Evolutionary conservation across 1,140 invertebrate species (phyloP).

Genomic region (Parapsyche elsis): DNA sequence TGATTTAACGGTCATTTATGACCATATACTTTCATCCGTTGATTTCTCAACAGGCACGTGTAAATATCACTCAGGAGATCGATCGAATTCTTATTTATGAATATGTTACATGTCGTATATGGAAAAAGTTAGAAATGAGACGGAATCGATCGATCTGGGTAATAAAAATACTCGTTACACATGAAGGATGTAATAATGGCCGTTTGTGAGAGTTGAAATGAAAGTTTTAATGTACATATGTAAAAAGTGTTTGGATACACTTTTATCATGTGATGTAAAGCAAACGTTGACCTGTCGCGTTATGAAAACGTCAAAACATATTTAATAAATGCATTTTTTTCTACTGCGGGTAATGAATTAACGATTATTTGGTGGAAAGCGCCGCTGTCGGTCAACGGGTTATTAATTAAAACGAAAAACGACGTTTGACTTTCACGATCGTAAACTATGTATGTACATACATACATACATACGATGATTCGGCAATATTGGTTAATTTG

Average conservation of each 20-base stretch:
- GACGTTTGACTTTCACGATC: too few relatives aligned
- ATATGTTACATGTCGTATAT: too few relatives aligned
- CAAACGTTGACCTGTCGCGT: conserved; percentile 6
- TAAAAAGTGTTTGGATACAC: too few relatives aligned
- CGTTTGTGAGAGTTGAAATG: conserved; percentile 8
- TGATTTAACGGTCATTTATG: too few relatives aligned
- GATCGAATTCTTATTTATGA: too few relatives aligned
- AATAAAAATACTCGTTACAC: neutral
- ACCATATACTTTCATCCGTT: too few relatives aligned
- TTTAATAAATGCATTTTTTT: neutral
- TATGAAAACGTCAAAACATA: neutral
- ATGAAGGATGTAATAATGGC: conserved; percentile 6
- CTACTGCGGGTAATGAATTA: neutral
- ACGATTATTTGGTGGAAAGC: too few relatives aligned
- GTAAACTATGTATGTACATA: too few relatives aligned
- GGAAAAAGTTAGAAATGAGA: neutral
- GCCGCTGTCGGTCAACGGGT: neutral
- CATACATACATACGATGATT: too few relatives aligned
- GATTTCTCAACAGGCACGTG: too few relatives aligned
- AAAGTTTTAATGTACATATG: conserved; percentile 4
- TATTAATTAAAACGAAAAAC: neutral
- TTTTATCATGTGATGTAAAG: neutral
- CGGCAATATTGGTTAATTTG: too few relatives aligned
- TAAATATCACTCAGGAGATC: too few relatives aligned
- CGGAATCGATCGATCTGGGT: neutral